phyloP scores from a whole-genome alignment of 2,797 vertebrate species.

The Bradypodion pumilum region DNA sequence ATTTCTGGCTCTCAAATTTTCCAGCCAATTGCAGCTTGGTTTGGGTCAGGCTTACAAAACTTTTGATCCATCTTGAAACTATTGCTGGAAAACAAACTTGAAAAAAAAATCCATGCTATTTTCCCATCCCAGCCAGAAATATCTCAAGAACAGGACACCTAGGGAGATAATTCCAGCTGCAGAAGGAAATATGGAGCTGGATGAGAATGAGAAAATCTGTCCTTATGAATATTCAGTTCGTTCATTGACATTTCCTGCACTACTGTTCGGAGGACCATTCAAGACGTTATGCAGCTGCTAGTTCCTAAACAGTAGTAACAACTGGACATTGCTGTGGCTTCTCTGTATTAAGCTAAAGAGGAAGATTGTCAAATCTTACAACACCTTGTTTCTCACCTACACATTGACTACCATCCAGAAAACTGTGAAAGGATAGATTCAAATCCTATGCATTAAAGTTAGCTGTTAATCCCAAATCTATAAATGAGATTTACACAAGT shows the following conservation, averaged over 20 bases:
- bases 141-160: conserved; percentile 62
- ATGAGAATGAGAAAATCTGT: conserved; percentile 58
- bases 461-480: no score
- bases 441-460: neutral
- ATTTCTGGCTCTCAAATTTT: neutral
- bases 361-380: neutral
- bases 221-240: conserved; percentile 31
- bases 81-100: conserved; percentile 57
- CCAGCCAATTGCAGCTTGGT: neutral
- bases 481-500: no score
- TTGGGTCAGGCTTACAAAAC: conserved; percentile 32
- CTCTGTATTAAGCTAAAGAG: neutral
- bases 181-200: conserved; percentile 55
- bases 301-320: neutral
- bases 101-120: conserved; percentile 50
- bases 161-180: conserved; percentile 52
- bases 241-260: conserved; percentile 39
- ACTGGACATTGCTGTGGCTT: neutral
- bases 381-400: neutral
- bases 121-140: conserved; percentile 56
- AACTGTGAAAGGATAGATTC: neutral
- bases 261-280: neutral
- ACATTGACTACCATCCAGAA: neutral
- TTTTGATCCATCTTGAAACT: conserved; percentile 2
- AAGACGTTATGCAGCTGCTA: neutral